A percentile compares a stretch with the other conserved stretches of the same genome.
These are phyloP conservation scores for Philypnodon macrostomus DNA, from an alignment of 2,797 vertebrate genomes.

Conservation along the genomic window DNA sequence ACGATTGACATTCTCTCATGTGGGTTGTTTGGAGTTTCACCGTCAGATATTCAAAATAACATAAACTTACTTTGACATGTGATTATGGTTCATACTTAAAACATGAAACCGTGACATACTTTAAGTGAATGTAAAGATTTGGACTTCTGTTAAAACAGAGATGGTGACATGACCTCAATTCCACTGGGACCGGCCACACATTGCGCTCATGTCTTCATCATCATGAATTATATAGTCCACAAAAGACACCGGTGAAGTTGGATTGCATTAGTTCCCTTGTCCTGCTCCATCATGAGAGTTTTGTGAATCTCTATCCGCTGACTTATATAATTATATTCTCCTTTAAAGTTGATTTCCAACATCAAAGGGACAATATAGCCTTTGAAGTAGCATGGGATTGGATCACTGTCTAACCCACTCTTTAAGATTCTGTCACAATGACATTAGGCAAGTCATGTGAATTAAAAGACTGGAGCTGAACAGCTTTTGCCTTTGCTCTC, in stretches of 20 bases:
- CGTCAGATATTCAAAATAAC: too few relatives aligned
- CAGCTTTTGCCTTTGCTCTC: slow-evolving; percentile 69
- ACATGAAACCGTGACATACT: not conserved
- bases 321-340: slow-evolving; percentile 79
- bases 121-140: slow-evolving; percentile 12
- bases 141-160: slow-evolving; percentile 12
- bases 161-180: slow-evolving; percentile 8
- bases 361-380: slow-evolving; percentile 81
- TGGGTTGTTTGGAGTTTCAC: too few relatives aligned
- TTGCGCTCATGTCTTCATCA: slow-evolving; percentile 19
- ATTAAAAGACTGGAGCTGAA: slow-evolving; percentile 69
- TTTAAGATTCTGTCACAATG: slow-evolving; percentile 76
- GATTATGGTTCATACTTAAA: slow-evolving; percentile 6
- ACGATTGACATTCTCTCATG: too few relatives aligned
- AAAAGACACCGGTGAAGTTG: slow-evolving; percentile 50
- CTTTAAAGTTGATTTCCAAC: slow-evolving; percentile 79
- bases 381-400: slow-evolving; percentile 84
- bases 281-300: slow-evolving; percentile 59
- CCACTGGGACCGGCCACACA: slow-evolving; percentile 20
- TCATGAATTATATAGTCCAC: slow-evolving; percentile 45
- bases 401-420: slow-evolving; percentile 79
- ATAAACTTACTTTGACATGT: not conserved
- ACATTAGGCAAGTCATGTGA: slow-evolving; percentile 76
- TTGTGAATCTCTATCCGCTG: slow-evolving; percentile 71
- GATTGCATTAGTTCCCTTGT: slow-evolving; percentile 57